Evolutionary conservation across 2,888 invertebrate genomes (phyloP), one percentile per base, ranked within the genome.

Genomic region (Cephus sareptanus): DNA sequence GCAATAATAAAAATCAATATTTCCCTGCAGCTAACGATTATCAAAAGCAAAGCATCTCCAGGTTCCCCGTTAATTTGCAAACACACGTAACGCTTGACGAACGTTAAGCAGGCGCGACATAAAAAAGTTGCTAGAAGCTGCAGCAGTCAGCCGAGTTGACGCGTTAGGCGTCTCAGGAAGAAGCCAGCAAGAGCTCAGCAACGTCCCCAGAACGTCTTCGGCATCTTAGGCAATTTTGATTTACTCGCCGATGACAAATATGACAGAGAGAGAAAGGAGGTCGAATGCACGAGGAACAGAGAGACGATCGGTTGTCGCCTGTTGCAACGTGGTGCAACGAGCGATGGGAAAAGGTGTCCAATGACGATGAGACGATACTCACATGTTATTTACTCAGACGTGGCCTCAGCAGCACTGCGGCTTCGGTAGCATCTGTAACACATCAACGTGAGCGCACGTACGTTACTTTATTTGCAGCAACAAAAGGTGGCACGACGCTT

Each of bases 371-470:
- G 1, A 34, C 68, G 15, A n/a, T 80, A 90, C 89, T 89, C 82
- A 89, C 89, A 77, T 86, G 80, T 87, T 86, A 82, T 89, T 89
- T 86, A 85, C 81, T 86, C 88, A 87, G 87, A 90, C 86, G 85
- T 85, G 83, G 85, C 81, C 85, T 86, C 84, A 87, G 84, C 87
- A 88, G 83, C 85, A 81, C 80, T 80, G 81, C 85, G 80, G 82
- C 88, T 85, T 86, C 81, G 85, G 86, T 83, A 88, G 85, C 91
- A 91, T 91, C 91, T 91, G 90, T 77, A 91, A 90, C 84, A 87
- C 76, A 87, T 82, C 78, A 76, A 82, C 71, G 31, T 33, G 34
- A 56, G 23, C 31, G 71, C 35, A n/a, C 74, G 13, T 74, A 33
- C 23, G 35, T 74, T 74, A 74, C 34, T 34, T 34, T 74, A 71